Conservation (phyloP, 2,888 invertebrate species). For the Pollenia griseotomentosa region DNA sequence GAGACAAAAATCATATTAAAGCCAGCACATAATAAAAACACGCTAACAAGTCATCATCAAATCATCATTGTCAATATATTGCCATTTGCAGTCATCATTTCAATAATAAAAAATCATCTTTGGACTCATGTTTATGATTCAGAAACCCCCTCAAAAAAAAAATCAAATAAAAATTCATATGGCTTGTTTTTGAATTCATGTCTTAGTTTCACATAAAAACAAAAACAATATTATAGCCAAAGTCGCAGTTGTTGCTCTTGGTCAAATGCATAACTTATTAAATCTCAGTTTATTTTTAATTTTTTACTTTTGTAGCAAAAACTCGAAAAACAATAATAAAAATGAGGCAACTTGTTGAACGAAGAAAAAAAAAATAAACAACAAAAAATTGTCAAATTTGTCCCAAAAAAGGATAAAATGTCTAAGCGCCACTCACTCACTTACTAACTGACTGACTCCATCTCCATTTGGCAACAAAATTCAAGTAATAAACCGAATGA, state of each 20-base stretch:
- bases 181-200: slow-evolving; percentile 48
- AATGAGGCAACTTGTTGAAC: slow-evolving; percentile 26
- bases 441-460: slow-evolving; percentile 41
- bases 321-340: slow-evolving; percentile 26
- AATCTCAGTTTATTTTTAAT: slow-evolving; percentile 57
- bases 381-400: slow-evolving; percentile 72
- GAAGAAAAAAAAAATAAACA: slow-evolving; percentile 29
- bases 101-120: slow-evolving; percentile 73
- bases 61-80: slow-evolving; percentile 51
- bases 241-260: slow-evolving; percentile 49
- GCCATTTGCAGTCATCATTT: slow-evolving; percentile 38
- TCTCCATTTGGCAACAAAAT: slow-evolving; percentile 59
- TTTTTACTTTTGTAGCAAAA: slow-evolving; percentile 14
- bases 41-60: slow-evolving; percentile 75
- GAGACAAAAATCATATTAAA: slow-evolving; percentile 83
- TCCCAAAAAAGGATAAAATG: slow-evolving; percentile 74
- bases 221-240: slow-evolving; percentile 32
- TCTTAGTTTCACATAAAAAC: slow-evolving; percentile 52
- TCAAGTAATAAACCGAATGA: slow-evolving; percentile 49
- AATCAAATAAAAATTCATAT: slow-evolving; percentile 47
- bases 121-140: slow-evolving; percentile 45
- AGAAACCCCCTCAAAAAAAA: slow-evolving; percentile 38
- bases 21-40: slow-evolving; percentile 82
- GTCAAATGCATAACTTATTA: slow-evolving; percentile 73
- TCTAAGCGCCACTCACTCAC: slow-evolving; percentile 75